Percentiles rank a stretch among this genome's conserved stretches.
Evolutionary conservation across 2,797 vertebrate genomes (phyloP).

Genomic region (Schizopygopsis malacanthus): DNA sequence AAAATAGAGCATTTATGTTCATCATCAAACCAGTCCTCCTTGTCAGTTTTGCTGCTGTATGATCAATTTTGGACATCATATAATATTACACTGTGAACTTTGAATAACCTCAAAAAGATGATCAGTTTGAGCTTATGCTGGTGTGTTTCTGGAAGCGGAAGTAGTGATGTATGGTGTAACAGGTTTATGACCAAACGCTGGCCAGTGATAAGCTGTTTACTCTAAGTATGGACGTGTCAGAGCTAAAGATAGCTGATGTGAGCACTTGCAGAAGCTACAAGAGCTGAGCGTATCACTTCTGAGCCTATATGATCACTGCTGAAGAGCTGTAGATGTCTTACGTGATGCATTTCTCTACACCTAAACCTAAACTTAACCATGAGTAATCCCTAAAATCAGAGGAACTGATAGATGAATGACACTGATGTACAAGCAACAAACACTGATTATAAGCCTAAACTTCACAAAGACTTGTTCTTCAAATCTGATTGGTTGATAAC

Average conservation of each 20-base stretch:
- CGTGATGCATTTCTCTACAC: too few species aligned
- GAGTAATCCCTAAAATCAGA: too few species aligned
- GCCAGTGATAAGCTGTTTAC: constrained; percentile 36
- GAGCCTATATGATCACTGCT: not conserved
- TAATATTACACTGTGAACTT: not conserved
- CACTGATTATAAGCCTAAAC: too few species aligned
- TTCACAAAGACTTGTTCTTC: too few species aligned
- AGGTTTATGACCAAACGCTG: not conserved
- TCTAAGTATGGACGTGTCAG: constrained; percentile 28
- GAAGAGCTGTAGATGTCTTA: not conserved
- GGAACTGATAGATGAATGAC: too few species aligned
- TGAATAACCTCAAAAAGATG: not conserved
- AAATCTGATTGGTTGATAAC: too few species aligned
- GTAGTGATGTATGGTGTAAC: not conserved
- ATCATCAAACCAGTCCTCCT: not conserved
- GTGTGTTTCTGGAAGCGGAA: not conserved
- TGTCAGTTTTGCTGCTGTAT: not conserved
- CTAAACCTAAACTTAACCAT: too few species aligned
- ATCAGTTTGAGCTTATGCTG: not conserved
- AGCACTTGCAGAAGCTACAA: not conserved
- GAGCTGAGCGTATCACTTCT: not conserved
- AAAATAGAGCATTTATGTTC: not conserved
- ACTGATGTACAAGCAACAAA: too few species aligned
- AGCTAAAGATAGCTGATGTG: constrained; percentile 38
- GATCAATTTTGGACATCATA: not conserved